Percentiles rank a stretch among this genome's conserved stretches.
Evolutionary conservation across 2,888 invertebrate species (phyloP).

Genomic region (Cosmorhoe ocellata): DNA sequence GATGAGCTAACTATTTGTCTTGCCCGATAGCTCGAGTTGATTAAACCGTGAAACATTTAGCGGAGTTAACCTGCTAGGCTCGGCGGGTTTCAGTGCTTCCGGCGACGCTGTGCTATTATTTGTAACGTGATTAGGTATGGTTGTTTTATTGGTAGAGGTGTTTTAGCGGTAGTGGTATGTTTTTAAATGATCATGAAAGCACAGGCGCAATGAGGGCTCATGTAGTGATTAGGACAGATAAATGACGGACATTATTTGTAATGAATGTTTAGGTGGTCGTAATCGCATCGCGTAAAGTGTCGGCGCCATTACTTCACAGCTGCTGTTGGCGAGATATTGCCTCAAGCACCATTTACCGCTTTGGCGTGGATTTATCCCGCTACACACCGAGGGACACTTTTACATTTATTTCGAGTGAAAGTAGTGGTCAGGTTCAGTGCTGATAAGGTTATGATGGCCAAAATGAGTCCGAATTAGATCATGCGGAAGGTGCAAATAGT

Average conservation of each 20-base stretch:
- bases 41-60: constrained; percentile 80
- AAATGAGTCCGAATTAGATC: constrained; percentile 2
- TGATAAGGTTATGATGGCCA: constrained; percentile 15
- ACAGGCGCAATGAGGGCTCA: constrained; percentile 54
- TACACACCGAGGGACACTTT: constrained; percentile 53
- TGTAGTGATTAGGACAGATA: constrained; percentile 80
- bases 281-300: constrained; percentile 81
- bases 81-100: constrained; percentile 26
- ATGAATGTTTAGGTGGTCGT: constrained; percentile 83
- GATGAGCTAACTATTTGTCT: constrained; percentile 82
- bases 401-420: constrained; percentile 44
- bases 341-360: constrained; percentile 70
- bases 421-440: constrained; percentile 34
- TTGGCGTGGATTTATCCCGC: constrained; percentile 66
- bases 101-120: constrained; percentile 30
- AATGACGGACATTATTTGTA: constrained; percentile 82
- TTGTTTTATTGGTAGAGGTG: constrained; percentile 25
- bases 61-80: constrained; percentile 61
- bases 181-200: constrained; percentile 50
- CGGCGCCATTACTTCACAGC: constrained; percentile 80
- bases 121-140: constrained; percentile 23
- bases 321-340: constrained; percentile 79
- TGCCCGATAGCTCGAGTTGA: constrained; percentile 78
- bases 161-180: constrained; percentile 40
- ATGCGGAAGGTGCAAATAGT: not conserved